phyloP scores from a whole-genome alignment of 2,797 vertebrate species.

The Gymnodraco acuticeps region DNA sequence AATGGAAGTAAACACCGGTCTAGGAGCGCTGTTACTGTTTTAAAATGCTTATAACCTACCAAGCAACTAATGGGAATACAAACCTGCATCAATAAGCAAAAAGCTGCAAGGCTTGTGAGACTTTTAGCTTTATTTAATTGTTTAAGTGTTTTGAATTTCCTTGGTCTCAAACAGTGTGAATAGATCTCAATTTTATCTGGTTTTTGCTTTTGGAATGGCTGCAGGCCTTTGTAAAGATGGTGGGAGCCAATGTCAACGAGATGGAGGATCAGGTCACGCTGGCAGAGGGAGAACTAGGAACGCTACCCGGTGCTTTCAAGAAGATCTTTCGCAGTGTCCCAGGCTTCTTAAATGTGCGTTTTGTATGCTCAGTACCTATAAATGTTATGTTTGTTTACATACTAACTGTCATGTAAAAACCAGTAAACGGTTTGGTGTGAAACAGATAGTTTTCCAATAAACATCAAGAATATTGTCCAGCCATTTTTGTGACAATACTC shows the following conservation, averaged over 20 bases:
- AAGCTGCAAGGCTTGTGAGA: neutral
- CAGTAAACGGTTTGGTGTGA: neutral
- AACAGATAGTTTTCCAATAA: neutral
- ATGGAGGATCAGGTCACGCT: conserved; percentile 94
- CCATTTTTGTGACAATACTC: neutral
- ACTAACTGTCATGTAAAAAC: neutral
- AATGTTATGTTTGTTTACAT: neutral
- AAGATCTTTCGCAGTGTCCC: conserved; percentile 91
- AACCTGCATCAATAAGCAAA: neutral
- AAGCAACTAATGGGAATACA: neutral
- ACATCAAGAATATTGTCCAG: neutral
- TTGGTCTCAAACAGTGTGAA: neutral
- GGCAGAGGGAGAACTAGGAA: conserved; percentile 91
- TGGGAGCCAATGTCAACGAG: conserved; percentile 86
- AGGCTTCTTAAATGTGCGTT: conserved; percentile 88
- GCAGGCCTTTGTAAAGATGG: conserved; percentile 93
- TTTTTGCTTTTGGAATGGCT: neutral
- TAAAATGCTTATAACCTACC: neutral
- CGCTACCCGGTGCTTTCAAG: conserved; percentile 90
- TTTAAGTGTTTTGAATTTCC: neutral
- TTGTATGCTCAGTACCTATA: neutral
- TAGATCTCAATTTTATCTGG: neutral
- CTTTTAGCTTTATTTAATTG: neutral
- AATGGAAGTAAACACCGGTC: neutral
- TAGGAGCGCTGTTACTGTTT: conserved; percentile 5